Base-by-base conservation (phyloP, 2,113 vertebrate genomes). In the Phoenicopterus ruber region DNA sequence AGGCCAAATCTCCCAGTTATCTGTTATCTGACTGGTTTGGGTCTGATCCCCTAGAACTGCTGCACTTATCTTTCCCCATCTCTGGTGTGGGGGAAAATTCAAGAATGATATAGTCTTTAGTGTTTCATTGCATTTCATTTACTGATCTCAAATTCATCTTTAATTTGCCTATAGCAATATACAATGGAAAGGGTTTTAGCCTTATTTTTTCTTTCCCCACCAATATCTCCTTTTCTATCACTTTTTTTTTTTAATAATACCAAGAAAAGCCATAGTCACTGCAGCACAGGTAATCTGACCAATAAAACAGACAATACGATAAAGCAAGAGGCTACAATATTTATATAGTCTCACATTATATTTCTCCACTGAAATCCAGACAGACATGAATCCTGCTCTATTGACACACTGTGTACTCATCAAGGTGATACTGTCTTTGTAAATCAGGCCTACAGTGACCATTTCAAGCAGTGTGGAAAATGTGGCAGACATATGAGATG, bases 381-480 rank as follows among this genome's bases (percentile, higher is more conserved):
- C 36, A 94, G 96, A 94, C 82, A 81, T 84, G 69, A 92, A 95
- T 95, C 95, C 66, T 94, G 90, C 76, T 88, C 71, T 88, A 92
- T 65, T 94, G 94, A 96, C 94, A 92, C n/a, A 59, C 42, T 58
- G 55, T 63, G 38, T 95, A 95, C 50, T 67, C 96, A 86, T 97
- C 94, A 95, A 94, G 96, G 95, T 95, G 73, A 94, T 93, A 80
- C 6, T 95, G 77, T 86, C 93, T 93, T 80, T 78, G 90, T 90
- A 94, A 92, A 94, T 96, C 94, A 93, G 83, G 59, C 34, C 8
- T 42, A 86, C 67, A 52, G 47, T 73, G 93, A 93, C 87, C 85
- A 78, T 69, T 90, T 83, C 67, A 82, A 78, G 76, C 81, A 93
- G 52, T 18, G 40, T 55, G 49, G 82, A 92, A 96, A 88, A 86